phyloP scores from a whole-genome alignment of 2,888 invertebrate genomes.

The Hyles lineata region DNA sequence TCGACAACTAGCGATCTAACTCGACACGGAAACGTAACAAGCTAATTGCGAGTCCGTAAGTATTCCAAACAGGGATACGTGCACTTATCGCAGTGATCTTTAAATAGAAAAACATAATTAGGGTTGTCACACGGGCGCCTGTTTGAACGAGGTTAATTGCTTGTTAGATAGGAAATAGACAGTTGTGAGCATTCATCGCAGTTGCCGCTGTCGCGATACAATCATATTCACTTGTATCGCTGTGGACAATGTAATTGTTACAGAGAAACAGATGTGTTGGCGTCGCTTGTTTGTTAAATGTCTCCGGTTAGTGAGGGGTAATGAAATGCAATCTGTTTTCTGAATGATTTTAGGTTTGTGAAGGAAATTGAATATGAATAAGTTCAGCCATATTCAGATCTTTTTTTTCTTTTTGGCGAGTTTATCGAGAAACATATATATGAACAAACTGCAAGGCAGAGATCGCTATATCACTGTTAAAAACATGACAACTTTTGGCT shows the following conservation, averaged over 20 bases:
- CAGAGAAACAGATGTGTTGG: background rate
- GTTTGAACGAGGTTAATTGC: conserved; percentile 12
- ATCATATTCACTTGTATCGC: conserved; percentile 1
- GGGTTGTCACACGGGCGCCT: background rate
- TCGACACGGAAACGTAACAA: no score
- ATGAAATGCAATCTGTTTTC: background rate
- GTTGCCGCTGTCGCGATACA: background rate
- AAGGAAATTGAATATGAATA: no score
- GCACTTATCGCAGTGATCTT: background rate
- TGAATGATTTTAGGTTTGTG: background rate
- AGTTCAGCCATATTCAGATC: no score
- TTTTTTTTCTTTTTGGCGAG: no score
- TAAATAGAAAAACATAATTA: conserved; percentile 1
- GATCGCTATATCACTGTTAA: no score
- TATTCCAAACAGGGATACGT: background rate
- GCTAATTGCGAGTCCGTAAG: background rate
- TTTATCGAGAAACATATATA: no score
- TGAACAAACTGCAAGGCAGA: no score
- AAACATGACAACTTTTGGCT: no score
- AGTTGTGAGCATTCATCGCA: conserved; percentile 2
- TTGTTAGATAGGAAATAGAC: conserved; percentile 19
- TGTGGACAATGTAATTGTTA: conserved; percentile 12
- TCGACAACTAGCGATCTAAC: background rate
- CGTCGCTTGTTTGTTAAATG: conserved; percentile 13
- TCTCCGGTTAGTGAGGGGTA: background rate